Percentiles rank a stretch among this genome's conserved stretches.
These are phyloP conservation scores for Pterobdella sp. DNA, from an alignment of 2,888 invertebrate genomes.

Conservation along the genomic window DNA sequence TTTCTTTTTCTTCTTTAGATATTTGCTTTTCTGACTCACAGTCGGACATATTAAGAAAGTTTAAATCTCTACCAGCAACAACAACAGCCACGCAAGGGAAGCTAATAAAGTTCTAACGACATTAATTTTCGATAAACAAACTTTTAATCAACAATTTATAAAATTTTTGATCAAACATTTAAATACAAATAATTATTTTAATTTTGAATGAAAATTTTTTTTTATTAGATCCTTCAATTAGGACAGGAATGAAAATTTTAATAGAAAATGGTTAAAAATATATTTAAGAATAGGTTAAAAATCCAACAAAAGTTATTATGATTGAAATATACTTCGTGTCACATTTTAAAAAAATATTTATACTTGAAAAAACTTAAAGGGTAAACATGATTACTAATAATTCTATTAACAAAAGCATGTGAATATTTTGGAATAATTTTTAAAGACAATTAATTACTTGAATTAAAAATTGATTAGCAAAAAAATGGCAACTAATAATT, in stretches of 20 bases:
- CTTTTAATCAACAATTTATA: no score
- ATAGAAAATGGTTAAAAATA: background rate
- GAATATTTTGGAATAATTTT: background rate
- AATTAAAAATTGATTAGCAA: background rate
- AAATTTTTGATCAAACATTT: no score
- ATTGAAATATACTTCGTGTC: background rate
- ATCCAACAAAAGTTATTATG: background rate
- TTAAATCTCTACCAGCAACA: background rate
- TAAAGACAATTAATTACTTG: background rate
- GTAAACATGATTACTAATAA: no score
- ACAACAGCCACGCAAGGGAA: constrained; percentile 9
- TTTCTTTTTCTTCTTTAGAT: constrained; percentile 49
- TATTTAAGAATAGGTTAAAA: background rate
- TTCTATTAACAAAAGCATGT: background rate
- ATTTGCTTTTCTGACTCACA: background rate
- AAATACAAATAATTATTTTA: no score
- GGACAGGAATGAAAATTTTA: no score
- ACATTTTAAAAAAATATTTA: background rate
- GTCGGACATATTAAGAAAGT: background rate
- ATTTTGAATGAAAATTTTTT: no score
- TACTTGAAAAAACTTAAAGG: background rate
- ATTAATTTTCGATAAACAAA: no score
- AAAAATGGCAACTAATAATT: background rate
- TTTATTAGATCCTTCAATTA: no score
- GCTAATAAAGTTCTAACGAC: background rate